A percentile compares a stretch with the other conserved stretches of the same genome.
Conservation (phyloP, 2,888 invertebrate species). For the Apamea epomidion region DNA sequence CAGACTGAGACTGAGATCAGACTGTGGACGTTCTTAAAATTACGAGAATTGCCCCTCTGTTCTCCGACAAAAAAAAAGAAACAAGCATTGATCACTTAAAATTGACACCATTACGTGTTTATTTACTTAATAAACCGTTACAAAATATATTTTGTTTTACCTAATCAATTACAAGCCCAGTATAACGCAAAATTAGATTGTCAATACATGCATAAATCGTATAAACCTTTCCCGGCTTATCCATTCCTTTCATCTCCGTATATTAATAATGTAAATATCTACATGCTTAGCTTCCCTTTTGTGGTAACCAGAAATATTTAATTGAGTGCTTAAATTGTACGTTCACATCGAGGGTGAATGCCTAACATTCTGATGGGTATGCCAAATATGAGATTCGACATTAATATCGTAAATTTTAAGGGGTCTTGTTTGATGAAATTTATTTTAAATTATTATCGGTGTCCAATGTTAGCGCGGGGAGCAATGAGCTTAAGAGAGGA, state of each 20-base stretch:
- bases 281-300: slow-evolving; percentile 45
- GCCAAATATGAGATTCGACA: slow-evolving; percentile 25
- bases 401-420: slow-evolving; percentile 9
- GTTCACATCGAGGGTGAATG: slow-evolving; percentile 19
- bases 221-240: slow-evolving; percentile 28
- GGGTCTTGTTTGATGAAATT: slow-evolving; percentile 2
- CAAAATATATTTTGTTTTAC: slow-evolving; percentile 11
- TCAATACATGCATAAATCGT: slow-evolving; percentile 18
- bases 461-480: too few relatives aligned
- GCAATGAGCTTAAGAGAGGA: too few relatives aligned
- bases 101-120: background rate
- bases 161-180: slow-evolving; percentile 34
- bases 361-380: slow-evolving; percentile 42
- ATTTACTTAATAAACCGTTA: background rate
- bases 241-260: slow-evolving; percentile 50
- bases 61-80: background rate
- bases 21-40: too few relatives aligned
- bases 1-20: too few relatives aligned
- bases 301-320: slow-evolving; percentile 64
- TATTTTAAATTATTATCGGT: background rate
- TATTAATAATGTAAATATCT: slow-evolving; percentile 59
- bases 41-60: too few relatives aligned
- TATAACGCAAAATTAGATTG: slow-evolving; percentile 43
- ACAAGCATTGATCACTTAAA: background rate
- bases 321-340: slow-evolving; percentile 54